Percentiles rank a stretch among this genome's conserved stretches.
Evolutionary conservation across 2,113 vertebrate species (phyloP).

Genomic region (Regulus satrapa): DNA sequence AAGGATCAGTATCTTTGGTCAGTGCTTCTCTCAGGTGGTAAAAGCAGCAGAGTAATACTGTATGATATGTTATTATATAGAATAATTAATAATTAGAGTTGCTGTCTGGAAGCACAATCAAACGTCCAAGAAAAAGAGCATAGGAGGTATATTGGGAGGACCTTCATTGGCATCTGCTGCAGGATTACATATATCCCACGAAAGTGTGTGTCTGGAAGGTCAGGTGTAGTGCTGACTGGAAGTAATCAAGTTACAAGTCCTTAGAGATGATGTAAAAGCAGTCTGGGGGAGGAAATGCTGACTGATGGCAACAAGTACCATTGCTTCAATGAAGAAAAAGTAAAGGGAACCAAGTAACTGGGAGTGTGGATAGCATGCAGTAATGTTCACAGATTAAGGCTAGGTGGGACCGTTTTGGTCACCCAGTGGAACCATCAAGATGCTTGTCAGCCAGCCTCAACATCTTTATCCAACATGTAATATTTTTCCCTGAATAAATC

Average conservation of each 20-base stretch:
- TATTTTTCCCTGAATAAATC: background rate
- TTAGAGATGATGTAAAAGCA: background rate
- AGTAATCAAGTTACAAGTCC: background rate
- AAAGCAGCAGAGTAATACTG: background rate
- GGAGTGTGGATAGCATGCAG: background rate
- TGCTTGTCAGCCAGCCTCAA: background rate
- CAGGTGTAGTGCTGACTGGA: background rate
- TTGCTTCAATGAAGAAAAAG: background rate
- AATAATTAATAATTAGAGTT: background rate
- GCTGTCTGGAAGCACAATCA: background rate
- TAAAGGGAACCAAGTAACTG: background rate
- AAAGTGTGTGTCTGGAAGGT: background rate
- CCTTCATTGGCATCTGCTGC: background rate
- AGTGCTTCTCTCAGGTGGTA: background rate
- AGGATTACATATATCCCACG: background rate
- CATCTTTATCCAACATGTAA: background rate
- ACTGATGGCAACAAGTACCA: background rate
- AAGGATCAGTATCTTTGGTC: background rate
- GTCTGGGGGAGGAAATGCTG: background rate
- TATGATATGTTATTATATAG: background rate
- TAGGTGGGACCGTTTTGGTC: background rate
- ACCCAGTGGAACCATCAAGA: background rate
- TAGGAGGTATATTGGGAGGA: background rate
- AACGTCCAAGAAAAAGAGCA: background rate
- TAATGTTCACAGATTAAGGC: background rate